Base-by-base conservation (phyloP, 2,113 vertebrate species). In the Oryzias woworae region DNA sequence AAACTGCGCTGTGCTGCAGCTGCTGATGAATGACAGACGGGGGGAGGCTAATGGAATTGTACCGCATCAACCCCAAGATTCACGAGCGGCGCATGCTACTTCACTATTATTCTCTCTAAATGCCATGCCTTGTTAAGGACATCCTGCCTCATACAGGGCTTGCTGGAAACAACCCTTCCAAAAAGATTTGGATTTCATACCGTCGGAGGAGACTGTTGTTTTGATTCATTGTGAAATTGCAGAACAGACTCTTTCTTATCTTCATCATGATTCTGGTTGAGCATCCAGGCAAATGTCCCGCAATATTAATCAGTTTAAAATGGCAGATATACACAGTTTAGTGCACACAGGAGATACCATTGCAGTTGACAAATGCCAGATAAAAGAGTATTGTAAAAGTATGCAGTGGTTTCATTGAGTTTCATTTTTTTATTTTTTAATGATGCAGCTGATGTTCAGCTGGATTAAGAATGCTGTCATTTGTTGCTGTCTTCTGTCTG, bases 1-100 rank as follows among this genome's bases (percentile, higher is more conserved):
- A 70, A 64, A 58, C 72, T 57, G 74, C 78, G 76, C 80, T 73
- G 73, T 72, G 67, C 63, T 86, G 79, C 81, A 83, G 85, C 83
- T 83, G 80, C 70, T 85, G 85, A 89, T 89, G 85, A 86, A 89
- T 87, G 87, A 81, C 75, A 78, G 77, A 81, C 74, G 75, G 85
- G 85, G 66, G 78, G 72, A 8, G 58, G 73, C 86, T 80, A 87
- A 91, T 89, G 82, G 85, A 85, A 87, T 84, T 79, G 78, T 82
- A 69, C 84, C 16, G 80, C 82, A 68, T 73, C 82, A 65, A 52
- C 63, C 66, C 48, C 14, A 54, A 76, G 78, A 75, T 77, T 78
- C 82, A 82, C n/a, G 24, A 73, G 62, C 74, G 64, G 77, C 67
- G 53, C 68, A 77, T 78, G 58, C 72, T 48, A 66, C 64, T 69